Conservation (phyloP, 1,140 invertebrate genomes). For the Daktulosphaira vitifoliae region DNA sequence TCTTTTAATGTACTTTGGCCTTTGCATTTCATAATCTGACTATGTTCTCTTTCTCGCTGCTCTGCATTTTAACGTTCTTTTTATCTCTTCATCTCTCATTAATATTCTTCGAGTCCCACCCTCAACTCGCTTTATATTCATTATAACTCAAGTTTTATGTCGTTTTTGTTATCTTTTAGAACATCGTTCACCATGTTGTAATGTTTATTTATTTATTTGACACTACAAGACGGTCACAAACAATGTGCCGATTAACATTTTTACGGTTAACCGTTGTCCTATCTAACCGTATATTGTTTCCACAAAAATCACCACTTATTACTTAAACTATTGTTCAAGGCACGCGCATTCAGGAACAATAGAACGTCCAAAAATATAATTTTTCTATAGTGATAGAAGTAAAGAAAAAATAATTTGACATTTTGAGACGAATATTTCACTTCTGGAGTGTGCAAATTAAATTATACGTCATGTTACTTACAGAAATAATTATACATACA, state of each 20-base stretch:
- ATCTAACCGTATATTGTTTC: no score
- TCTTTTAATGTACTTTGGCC: no score
- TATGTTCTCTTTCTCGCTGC: neutral
- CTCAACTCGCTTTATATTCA: slow-evolving; percentile 15
- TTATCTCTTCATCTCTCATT: slow-evolving; percentile 31
- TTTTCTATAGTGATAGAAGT: no score
- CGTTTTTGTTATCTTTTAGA: slow-evolving; percentile 11
- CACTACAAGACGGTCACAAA: slow-evolving; percentile 6
- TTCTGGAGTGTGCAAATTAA: no score
- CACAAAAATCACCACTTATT: no score
- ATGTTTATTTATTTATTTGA: slow-evolving; percentile 32
- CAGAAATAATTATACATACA: no score
- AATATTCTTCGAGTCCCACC: slow-evolving; percentile 19
- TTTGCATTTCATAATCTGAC: slow-evolving; percentile 5
- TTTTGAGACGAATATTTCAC: no score
- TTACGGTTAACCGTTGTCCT: neutral
- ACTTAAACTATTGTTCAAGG: no score
- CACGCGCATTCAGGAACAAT: no score
- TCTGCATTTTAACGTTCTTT: slow-evolving; percentile 9
- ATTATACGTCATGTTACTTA: no score
- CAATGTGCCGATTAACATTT: slow-evolving; percentile 21
- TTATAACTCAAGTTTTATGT: slow-evolving; percentile 26
- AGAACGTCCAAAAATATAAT: neutral
- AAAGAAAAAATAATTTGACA: no score
- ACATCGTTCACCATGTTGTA: slow-evolving; percentile 23